Conservation (phyloP, 2,113 vertebrate species). For the Cyprinodon variegatus region DNA sequence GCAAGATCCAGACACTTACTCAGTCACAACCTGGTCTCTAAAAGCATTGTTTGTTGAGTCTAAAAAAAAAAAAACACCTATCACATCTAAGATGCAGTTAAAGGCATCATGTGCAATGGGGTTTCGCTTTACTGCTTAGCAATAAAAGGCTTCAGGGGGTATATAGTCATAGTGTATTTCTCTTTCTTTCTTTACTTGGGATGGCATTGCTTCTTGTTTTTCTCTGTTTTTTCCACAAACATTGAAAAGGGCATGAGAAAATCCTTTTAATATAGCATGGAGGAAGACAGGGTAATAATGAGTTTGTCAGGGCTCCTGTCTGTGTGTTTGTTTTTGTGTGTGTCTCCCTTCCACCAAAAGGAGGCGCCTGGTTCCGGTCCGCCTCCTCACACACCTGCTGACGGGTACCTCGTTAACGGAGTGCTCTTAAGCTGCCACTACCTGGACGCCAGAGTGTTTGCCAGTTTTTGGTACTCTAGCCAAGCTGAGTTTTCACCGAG, state of each 20-base stretch:
- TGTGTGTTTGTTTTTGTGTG: conserved; percentile 36
- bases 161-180: conserved; percentile 73
- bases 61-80: conserved; percentile 33
- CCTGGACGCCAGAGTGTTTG: too few species aligned
- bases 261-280: conserved; percentile 64
- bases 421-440: too few species aligned
- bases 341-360: too few species aligned
- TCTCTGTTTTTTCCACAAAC: conserved; percentile 34
- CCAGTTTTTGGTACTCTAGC: too few species aligned
- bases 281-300: conserved; percentile 45
- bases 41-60: conserved; percentile 45
- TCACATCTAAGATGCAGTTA: conserved; percentile 53
- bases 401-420: too few species aligned
- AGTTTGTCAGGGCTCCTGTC: neutral
- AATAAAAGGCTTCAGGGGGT: conserved; percentile 74
- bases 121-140: conserved; percentile 69
- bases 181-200: conserved; percentile 54
- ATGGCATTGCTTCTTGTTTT: conserved; percentile 52
- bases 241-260: conserved; percentile 50
- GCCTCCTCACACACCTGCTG: too few species aligned
- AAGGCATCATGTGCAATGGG: conserved; percentile 37
- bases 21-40: conserved; percentile 21
- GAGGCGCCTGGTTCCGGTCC: too few species aligned
- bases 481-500: too few species aligned
- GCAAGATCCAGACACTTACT: neutral